Evolutionary conservation across 2,113 vertebrate species (phyloP), one percentile per base, ranked within the genome.

Genomic region (Galbula dea): DNA sequence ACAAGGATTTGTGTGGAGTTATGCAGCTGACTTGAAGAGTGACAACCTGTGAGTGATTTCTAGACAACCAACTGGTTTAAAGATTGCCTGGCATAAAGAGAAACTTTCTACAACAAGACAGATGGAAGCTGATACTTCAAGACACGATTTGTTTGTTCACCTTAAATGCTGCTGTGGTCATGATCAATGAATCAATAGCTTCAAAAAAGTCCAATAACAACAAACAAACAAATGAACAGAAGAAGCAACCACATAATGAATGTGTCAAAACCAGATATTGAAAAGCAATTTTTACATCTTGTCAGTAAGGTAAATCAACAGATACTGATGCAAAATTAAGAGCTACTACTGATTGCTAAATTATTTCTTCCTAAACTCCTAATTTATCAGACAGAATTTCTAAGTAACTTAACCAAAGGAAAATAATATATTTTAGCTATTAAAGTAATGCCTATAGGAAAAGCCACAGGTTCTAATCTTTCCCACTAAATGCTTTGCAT

Each of bases 361-460:
- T 83, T 88, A 77, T 34, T 85, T 89, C 67, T 86, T 95, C 83
- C 68, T 89, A 83, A 96, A 87, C 46, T 77, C 61, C 51, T 76
- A 77, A 92, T 26, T 90, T 80, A 86, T 89, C 76, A 88, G 79
- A 88, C 59, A 77, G 82, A 95, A 91, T 94, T 93, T 88, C 76
- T 93, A 85, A 96, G 46, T 49, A 93, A 89, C 65, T 71, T 89
- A 91, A 91, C 86, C 83, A 94, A 90, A 94, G 45, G 80, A 72
- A 96, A 82, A 69, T 1, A 86, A 79, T 83, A 83, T 83, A 80
- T 83, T 93, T 85, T 89, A 19, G 57, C n/a, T 81, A 83, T 74
- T 77, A 88, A 95, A 90, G 79, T 43, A 26, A 80, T 52, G 43
- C 61, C 83, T 80, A 23, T 54, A 81, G 76, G 82, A 80, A 91